Evolutionary conservation across 2,113 vertebrate genomes (phyloP).

Genomic region (Pteropus alecto): DNA sequence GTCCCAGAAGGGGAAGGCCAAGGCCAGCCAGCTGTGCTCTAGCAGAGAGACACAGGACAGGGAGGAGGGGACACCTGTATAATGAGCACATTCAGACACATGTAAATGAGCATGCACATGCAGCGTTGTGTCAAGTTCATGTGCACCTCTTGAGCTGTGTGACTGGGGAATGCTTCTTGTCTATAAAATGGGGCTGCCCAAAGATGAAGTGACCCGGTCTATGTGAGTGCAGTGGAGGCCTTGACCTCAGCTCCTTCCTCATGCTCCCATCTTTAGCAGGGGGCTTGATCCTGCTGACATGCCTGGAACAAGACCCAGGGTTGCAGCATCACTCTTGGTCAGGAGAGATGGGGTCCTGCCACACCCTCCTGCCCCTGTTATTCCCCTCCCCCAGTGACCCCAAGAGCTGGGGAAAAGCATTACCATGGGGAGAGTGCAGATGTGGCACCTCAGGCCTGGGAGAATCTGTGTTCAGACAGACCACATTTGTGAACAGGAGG

Average conservation of each 20-base stretch:
- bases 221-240: neutral
- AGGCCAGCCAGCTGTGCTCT: neutral
- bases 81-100: neutral
- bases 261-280: neutral
- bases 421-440: neutral
- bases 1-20: neutral
- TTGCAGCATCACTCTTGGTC: neutral
- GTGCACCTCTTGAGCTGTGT: neutral
- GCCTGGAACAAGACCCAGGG: neutral
- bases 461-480: rapidly evolving
- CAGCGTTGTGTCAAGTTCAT: rapidly evolving
- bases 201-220: neutral
- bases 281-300: neutral
- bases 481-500: rapidly evolving
- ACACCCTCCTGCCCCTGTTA: too few species aligned
- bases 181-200: neutral
- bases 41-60: neutral
- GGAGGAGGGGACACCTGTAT: neutral
- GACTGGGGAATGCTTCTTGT: neutral
- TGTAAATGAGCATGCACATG: neutral
- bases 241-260: neutral
- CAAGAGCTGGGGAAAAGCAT: neutral
- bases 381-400: neutral
- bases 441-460: rapidly evolving
- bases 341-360: neutral